Base-by-base conservation (phyloP, 1,140 invertebrate genomes). In the Drosophila prosaltans region DNA sequence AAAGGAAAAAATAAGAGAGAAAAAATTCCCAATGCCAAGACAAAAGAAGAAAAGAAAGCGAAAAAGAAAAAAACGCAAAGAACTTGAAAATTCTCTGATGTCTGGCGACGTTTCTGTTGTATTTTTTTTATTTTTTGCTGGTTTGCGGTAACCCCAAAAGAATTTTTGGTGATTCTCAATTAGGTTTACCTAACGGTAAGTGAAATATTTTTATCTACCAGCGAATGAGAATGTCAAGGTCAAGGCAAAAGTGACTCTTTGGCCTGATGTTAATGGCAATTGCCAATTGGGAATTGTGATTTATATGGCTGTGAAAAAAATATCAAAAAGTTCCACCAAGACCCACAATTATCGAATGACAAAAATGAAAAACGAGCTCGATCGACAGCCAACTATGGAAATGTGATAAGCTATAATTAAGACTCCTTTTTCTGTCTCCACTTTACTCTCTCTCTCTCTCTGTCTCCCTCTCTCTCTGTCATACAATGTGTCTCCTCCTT, bases 341-440 rank as follows among this genome's bases (percentile, higher is more conserved):
- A 63, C 72, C 69, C 59, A 43, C 58, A 69, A 73, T 69, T 74
- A 66, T 58, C 45, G 66, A 82, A 85, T 90, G 86, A 90, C 86
- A 90, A 85, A 81, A 58, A 90, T 90, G 86, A 90, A 90, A 72
- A 86, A 90, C 85, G 86, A 85, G 86, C 86, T 86, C 85, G 84
- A 89, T 89, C 69, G 71, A 59, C 74, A 61, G 45, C 32, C 30
- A 59, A 57, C 84, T 90, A 90, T 90, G 88, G 88, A 88, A 90
- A 90, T 90, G 74, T 86, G 88, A 90, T 90, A 90, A 90, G 82
- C 86, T 90, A 90, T 90, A 90, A 90, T 90, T 90, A 90, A 90
- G 82, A 78, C 70, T 28, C 65, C 59, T 59, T 4, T 59, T 4
- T 57, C 57, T 39, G 57, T 39, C 57, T 59, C 32, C 21, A 21